Evolutionary conservation across 2,888 invertebrate species (phyloP).

Genomic region (Pollenia griseotomentosa): DNA sequence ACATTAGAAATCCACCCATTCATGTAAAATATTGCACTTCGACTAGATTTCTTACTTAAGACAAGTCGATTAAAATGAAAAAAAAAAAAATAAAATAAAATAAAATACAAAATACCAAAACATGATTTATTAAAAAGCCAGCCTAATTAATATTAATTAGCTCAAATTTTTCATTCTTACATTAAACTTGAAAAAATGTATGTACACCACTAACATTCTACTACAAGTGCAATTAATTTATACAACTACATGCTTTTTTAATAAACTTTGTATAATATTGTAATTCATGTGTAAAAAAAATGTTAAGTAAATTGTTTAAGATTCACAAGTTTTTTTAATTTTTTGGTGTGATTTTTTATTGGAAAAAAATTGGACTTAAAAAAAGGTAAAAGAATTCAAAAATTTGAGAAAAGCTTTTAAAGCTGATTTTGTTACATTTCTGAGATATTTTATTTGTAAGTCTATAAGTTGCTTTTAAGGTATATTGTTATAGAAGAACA

Average conservation of each 20-base stretch:
- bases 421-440: too few species aligned
- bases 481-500: too few species aligned
- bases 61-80: conserved; percentile 48
- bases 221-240: conserved; percentile 16
- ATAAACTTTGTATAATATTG: conserved; percentile 29
- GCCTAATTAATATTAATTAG: conserved; percentile 62
- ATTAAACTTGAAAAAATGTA: not conserved
- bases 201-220: not conserved
- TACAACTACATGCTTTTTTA: conserved; percentile 17
- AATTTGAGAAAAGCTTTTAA: too few species aligned
- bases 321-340: conserved; percentile 6
- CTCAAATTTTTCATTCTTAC: conserved; percentile 16
- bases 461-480: too few species aligned
- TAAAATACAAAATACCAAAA: conserved; percentile 19
- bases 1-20: conserved; percentile 12
- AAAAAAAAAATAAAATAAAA: not conserved
- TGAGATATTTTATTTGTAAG: too few species aligned
- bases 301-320: conserved; percentile 59
- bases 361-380: not conserved
- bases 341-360: not conserved
- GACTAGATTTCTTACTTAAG: conserved; percentile 49
- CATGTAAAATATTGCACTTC: conserved; percentile 12
- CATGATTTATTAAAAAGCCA: conserved; percentile 55
- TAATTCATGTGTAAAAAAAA: conserved; percentile 45
- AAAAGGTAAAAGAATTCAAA: too few species aligned